These are phyloP conservation scores for Embidobia sp. DNA, from an alignment of 2,888 invertebrate species.

Conservation along the genomic window DNA sequence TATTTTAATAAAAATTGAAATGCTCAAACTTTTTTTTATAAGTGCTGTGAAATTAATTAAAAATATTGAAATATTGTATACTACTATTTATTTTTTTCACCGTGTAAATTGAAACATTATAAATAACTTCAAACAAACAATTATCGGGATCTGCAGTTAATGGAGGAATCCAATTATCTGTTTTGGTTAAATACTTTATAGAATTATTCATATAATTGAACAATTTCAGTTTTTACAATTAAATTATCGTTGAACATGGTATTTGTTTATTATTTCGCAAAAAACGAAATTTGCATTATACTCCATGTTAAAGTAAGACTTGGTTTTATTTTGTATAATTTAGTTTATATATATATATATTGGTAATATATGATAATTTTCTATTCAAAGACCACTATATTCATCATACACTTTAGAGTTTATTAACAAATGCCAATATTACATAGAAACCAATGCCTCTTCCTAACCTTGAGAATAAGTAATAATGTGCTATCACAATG, in stretches of 20 bases:
- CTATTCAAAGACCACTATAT: slow-evolving; percentile 24
- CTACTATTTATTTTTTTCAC: too few relatives aligned
- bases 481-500: slow-evolving; percentile 68
- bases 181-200: too few relatives aligned
- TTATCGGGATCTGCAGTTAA: too few relatives aligned
- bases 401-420: slow-evolving; percentile 11
- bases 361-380: slow-evolving; percentile 10
- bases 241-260: too few relatives aligned
- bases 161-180: too few relatives aligned
- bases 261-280: slow-evolving; percentile 1
- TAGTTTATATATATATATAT: slow-evolving; percentile 1
- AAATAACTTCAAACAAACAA: too few relatives aligned
- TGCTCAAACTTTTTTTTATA: too few relatives aligned
- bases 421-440: slow-evolving; percentile 20
- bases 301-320: slow-evolving; percentile 4
- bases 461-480: slow-evolving; percentile 61
- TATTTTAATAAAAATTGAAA: too few relatives aligned
- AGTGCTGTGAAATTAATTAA: too few relatives aligned
- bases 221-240: too few relatives aligned
- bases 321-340: slow-evolving; percentile 8
- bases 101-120: too few relatives aligned
- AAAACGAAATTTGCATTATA: slow-evolving; percentile 4
- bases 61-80: too few relatives aligned
- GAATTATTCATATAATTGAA: slow-evolving; percentile 3
- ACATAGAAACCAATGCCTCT: slow-evolving; percentile 38